Base-by-base conservation (phyloP, 2,888 invertebrate genomes). In the Griposia aprilina region DNA sequence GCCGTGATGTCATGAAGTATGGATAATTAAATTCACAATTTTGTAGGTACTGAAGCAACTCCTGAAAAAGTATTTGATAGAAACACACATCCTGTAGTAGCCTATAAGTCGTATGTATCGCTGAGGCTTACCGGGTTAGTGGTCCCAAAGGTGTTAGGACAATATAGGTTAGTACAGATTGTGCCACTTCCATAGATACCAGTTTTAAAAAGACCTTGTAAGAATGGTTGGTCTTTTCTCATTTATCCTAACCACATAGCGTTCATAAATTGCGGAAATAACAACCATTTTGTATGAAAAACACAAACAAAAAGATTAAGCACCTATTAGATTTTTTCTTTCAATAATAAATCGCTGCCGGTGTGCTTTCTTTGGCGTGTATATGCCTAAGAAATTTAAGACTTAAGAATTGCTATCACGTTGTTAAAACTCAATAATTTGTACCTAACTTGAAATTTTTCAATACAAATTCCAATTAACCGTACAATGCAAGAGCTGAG, bases 381-480 rank as follows among this genome's bases (percentile, higher is more conserved):
- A 30, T 45, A 15, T 48, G 52, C 48, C 26, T 36, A 59, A 73
- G 30, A 65, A 82, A 72, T 74, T 71, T 74, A 75, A n/a, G n/a
- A 73, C 59, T 80, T 65, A 65, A 57, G 41, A 72, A 72, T 52
- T 73, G 60, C 69, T 26, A 68, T 73, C 52, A 76, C 60, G 76
- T 76, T 81, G 69, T 78, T 65, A 60, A 71, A 81, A 45, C 57
- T n/a, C 70, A 75, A 79, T 81, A 74, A 82, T 74, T 65, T 87
- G 36, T 82, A 69, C 20, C 41, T 41, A 85, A 78, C 74, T 78
- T 85, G 68, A 87, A 81, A 67, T 65, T 65, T 82, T 84, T 81
- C 88, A 91, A 92, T 92, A 92, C 90, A 92, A 93, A 93, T 93
- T 95, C 93, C 94, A 95, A 95, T 95, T 94, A 94, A 93, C 90